Evolutionary conservation across 2,113 vertebrate species (phyloP), one percentile per base, ranked within the genome.

Genomic region (Thalassoma bifasciatum): DNA sequence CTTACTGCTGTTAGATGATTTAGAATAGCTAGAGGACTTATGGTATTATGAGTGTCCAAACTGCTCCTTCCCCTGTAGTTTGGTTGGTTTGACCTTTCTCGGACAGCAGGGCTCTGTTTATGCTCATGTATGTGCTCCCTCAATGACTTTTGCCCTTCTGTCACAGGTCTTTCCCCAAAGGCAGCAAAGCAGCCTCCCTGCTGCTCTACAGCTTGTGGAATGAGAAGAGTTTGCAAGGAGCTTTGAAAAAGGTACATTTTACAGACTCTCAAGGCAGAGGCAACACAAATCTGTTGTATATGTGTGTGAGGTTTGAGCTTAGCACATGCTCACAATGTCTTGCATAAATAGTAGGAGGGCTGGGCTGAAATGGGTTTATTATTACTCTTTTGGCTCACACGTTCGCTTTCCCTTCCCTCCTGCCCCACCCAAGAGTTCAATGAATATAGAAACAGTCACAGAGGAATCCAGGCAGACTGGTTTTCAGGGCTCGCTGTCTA

Each of bases 161-260:
- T 59, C 5, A 10, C 19, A 94, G 93, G 0, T 4, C 38, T 19
- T 69, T 86, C 1, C 91, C 94, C 1, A 96, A 95, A 87, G 91
- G 92, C 0, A 93, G 91, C 0, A 95, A 93, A 75, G 95, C 95
- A 34, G 96, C 96, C 30, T 94, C 94, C 2, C 63, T 95, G 68
- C 92, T 99, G 53, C 94, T 98, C 76, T 93, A 95, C 77, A 95
- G 89, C 77, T 85, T 98, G 65, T 98, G 97, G 97, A 93, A 93
- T 0, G 94, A 94, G 57, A 97, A 94, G 89, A 95, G 94, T 44
- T 86, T 97, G 16, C 95, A 97, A 81, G 82, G 77, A 17, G 17
- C 89, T 54, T 81, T 96, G 62, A 96, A 96, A 90, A 97, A 96
- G 96, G 97, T 98, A 90, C 74, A 72, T 36, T 3, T 21, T 1